phyloP scores from a whole-genome alignment of 2,888 invertebrate genomes.

The Caenorhabditis japonica region DNA sequence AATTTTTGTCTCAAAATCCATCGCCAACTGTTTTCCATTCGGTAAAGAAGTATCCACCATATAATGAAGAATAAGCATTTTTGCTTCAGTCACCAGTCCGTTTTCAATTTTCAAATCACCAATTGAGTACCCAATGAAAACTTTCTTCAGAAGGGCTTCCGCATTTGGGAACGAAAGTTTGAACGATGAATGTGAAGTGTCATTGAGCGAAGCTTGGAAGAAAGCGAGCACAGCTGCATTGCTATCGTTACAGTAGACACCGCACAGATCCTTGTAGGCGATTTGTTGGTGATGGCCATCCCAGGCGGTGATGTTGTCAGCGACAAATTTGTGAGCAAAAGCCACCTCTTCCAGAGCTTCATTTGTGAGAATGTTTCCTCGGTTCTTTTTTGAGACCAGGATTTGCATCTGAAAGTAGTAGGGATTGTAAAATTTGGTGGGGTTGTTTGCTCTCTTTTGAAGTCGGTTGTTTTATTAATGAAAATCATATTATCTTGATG shows the following conservation, averaged over 20 bases:
- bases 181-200: constrained; percentile 41
- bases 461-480: too few relatives aligned
- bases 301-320: constrained; percentile 60
- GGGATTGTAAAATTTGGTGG: not conserved
- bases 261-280: constrained; percentile 71
- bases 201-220: constrained; percentile 63
- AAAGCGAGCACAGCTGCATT: constrained; percentile 72
- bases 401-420: constrained; percentile 72
- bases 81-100: constrained; percentile 56
- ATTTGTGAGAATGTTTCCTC: constrained; percentile 63
- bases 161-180: constrained; percentile 72
- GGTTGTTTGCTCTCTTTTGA: too few relatives aligned
- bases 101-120: constrained; percentile 59
- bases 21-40: constrained; percentile 58
- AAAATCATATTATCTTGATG: too few relatives aligned
- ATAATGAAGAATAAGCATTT: constrained; percentile 72
- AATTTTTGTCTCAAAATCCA: constrained; percentile 68
- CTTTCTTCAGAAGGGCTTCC: constrained; percentile 62
- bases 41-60: constrained; percentile 70
- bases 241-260: constrained; percentile 74
- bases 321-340: constrained; percentile 59
- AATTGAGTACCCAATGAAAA: constrained; percentile 67
- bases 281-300: constrained; percentile 44
- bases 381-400: constrained; percentile 71
- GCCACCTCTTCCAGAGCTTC: constrained; percentile 65